These are phyloP conservation scores for Calyptomena viridis DNA, from an alignment of 2,113 vertebrate genomes.

Conservation along the genomic window DNA sequence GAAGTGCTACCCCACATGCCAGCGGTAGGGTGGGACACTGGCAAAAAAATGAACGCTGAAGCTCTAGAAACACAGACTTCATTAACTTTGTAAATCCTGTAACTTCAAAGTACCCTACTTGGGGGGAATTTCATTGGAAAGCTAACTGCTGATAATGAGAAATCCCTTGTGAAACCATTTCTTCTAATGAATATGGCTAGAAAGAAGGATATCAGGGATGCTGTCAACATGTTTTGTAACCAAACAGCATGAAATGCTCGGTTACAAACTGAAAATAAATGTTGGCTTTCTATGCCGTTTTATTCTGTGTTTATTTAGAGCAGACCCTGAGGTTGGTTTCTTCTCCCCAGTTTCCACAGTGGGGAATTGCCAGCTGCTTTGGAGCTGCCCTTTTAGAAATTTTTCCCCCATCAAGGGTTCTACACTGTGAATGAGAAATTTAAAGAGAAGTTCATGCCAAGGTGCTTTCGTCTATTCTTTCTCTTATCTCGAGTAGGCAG, in stretches of 20 bases:
- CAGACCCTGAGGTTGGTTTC: background rate
- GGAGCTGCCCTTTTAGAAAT: background rate
- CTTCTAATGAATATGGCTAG: background rate
- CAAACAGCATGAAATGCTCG: background rate
- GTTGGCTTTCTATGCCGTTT: accelerated
- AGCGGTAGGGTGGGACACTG: background rate
- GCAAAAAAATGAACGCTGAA: background rate
- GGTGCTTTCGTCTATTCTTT: background rate
- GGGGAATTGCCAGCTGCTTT: background rate
- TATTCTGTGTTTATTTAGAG: background rate
- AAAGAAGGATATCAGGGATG: background rate
- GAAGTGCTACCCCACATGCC: background rate
- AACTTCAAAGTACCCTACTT: background rate
- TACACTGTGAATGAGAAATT: background rate
- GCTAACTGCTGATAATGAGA: background rate
- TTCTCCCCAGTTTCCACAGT: background rate
- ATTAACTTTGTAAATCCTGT: background rate
- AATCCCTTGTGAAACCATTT: background rate
- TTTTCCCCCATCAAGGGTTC: background rate
- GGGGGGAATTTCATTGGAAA: background rate
- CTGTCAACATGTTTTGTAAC: background rate
- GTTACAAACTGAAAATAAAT: background rate
- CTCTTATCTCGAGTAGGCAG: background rate
- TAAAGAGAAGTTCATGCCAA: accelerated
- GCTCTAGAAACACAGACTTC: background rate